A percentile compares a stretch with the other conserved stretches of the same genome.
Conservation (phyloP, 2,888 invertebrate species). For the Rambutsinella grinnellia region DNA sequence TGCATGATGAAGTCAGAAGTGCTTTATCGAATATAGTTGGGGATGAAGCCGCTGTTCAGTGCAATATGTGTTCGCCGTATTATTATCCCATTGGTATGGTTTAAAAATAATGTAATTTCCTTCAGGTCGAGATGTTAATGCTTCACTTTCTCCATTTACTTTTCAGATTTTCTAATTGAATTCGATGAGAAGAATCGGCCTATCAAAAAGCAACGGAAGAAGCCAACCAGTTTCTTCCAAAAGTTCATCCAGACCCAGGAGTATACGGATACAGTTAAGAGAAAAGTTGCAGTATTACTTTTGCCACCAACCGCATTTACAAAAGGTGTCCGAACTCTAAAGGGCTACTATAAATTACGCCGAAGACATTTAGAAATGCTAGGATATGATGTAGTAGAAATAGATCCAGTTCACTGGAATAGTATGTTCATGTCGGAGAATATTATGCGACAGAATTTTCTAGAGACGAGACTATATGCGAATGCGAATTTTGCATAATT, state of each 20-base stretch:
- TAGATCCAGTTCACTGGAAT: constrained; percentile 73
- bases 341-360: constrained; percentile 72
- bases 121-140: not conserved
- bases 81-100: constrained; percentile 70
- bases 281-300: constrained; percentile 72
- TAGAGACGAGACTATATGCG: constrained; percentile 59
- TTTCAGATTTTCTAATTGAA: constrained; percentile 66
- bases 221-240: constrained; percentile 20
- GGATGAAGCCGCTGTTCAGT: constrained; percentile 45
- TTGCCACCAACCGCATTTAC: constrained; percentile 71
- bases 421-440: constrained; percentile 72
- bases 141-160: no score
- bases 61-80: constrained; percentile 70
- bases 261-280: constrained; percentile 20
- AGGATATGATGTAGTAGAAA: constrained; percentile 74
- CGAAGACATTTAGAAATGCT: constrained; percentile 76
- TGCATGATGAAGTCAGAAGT: constrained; percentile 64
- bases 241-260: constrained; percentile 14
- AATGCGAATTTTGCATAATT: constrained; percentile 8
- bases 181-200: constrained; percentile 62
- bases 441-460: constrained; percentile 71
- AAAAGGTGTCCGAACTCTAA: constrained; percentile 70
- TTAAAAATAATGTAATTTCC: not conserved
- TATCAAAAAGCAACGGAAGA: constrained; percentile 22
- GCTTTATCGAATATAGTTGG: constrained; percentile 67